Evolutionary conservation across 2,113 vertebrate genomes (phyloP), one percentile per base, ranked within the genome.

Genomic region (Plestiodon gilberti): DNA sequence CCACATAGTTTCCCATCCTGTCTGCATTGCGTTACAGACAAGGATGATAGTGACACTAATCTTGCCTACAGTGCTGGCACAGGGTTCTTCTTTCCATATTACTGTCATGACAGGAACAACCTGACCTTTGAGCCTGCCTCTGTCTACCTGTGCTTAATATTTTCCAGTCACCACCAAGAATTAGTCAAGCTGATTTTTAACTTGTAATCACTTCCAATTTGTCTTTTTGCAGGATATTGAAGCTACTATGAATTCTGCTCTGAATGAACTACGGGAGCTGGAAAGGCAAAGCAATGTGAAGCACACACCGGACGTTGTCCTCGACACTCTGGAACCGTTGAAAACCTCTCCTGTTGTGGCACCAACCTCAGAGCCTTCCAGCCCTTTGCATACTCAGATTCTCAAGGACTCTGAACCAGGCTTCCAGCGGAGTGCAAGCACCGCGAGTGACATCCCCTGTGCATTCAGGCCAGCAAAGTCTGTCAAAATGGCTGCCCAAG

Each of bases 271-370:
- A 85, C 97, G 97, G 81, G 98, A 99, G 94, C 94, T 99, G 62
- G 99, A 99, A 85, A 91, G 98, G 83, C 98, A 99, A 93, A 98
- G 98, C 96, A 97, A 92, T 8, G 98, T 97, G 1, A 99, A 99
- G 90, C 98, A 98, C 91, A 85, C 99, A 0, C 99, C 99, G 0
- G 99, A 99, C 0, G 98, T 99, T 75, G 99, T 99, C 55, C 97
- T 99, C 11, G 99, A 99, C 96, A 99, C 99, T 8, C 95, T 99
- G 96, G 98, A 99, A 95, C 98, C 99, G 78, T 95, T 99, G 89
- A 99, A 99, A 91, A 97, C 97, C 0, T 96, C 97, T 7, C 96
- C 96, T 0, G 86, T 96, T 88, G 93, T 96, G 90, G 94, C 97
- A n/a, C 97, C 97, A 85, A 97, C 96, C 0, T 99, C 99, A 0